Conservation (phyloP, 2,797 vertebrate species). For the Xenopus petersii region DNA sequence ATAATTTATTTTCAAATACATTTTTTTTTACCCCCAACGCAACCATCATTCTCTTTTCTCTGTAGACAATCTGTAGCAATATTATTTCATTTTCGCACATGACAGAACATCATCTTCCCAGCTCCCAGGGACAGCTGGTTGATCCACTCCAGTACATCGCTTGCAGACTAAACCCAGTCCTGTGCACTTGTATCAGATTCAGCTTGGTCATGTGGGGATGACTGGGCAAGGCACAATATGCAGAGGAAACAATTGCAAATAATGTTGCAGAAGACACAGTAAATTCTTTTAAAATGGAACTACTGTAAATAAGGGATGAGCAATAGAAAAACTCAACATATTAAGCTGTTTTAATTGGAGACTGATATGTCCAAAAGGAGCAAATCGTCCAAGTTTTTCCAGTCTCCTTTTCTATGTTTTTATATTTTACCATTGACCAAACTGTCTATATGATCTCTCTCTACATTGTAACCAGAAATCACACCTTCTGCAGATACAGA, state of each 20-base stretch:
- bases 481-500: too few species aligned
- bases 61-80: constrained; percentile 36
- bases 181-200: constrained; percentile 18
- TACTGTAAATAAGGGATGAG: too few species aligned
- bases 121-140: constrained; percentile 44
- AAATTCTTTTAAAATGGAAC: too few species aligned
- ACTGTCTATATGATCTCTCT: too few species aligned
- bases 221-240: constrained; percentile 27
- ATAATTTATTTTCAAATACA: constrained; percentile 41
- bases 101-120: constrained; percentile 31
- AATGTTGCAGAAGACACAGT: too few species aligned
- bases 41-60: constrained; percentile 18
- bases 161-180: constrained; percentile 34
- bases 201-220: constrained; percentile 34
- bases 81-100: constrained; percentile 46
- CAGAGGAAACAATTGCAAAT: constrained; percentile 24
- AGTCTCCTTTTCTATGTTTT: too few species aligned
- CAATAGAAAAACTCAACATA: too few species aligned
- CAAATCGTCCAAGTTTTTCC: too few species aligned
- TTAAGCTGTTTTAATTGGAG: too few species aligned
- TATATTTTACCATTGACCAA: too few species aligned
- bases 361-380: too few species aligned
- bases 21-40: constrained; percentile 21
- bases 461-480: too few species aligned
- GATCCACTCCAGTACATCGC: constrained; percentile 38